These are phyloP conservation scores for Eumaeus atala DNA, from an alignment of 1,140 invertebrate species.

Conservation along the genomic window DNA sequence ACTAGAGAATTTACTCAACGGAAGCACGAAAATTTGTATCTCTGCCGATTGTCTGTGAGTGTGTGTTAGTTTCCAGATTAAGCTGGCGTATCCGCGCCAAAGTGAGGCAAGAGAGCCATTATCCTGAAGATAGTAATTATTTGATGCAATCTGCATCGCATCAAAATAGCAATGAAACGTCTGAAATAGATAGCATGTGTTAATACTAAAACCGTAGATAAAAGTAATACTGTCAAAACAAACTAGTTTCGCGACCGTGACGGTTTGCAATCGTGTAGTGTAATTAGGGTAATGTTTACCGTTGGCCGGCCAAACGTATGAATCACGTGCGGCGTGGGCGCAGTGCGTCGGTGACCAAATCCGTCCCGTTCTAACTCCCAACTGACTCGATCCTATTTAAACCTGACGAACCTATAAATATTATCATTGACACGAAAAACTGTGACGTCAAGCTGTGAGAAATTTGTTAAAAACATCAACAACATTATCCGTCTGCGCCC, in stretches of 20 bases:
- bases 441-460: slow-evolving; percentile 38
- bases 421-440: slow-evolving; percentile 38
- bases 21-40: too few species aligned
- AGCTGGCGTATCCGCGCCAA: too few species aligned
- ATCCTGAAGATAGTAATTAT: too few species aligned
- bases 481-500: slow-evolving; percentile 10
- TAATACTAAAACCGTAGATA: slow-evolving; percentile 8
- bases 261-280: slow-evolving; percentile 37
- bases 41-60: too few species aligned
- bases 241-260: slow-evolving; percentile 26
- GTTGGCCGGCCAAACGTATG: slow-evolving; percentile 53
- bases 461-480: slow-evolving; percentile 23
- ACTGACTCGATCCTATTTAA: not conserved
- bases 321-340: slow-evolving; percentile 59
- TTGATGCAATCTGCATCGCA: too few species aligned
- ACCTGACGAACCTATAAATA: slow-evolving; percentile 46
- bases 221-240: slow-evolving; percentile 22
- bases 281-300: slow-evolving; percentile 66
- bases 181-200: slow-evolving; percentile 4
- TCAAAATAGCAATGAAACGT: not conserved
- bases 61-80: too few species aligned
- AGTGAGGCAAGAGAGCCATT: too few species aligned
- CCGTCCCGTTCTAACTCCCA: slow-evolving; percentile 34
- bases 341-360: slow-evolving; percentile 43
- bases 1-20: too few species aligned